These are phyloP conservation scores for Hydrotaea cyrtoneurina DNA, from an alignment of 2,888 invertebrate genomes.

Conservation along the genomic window DNA sequence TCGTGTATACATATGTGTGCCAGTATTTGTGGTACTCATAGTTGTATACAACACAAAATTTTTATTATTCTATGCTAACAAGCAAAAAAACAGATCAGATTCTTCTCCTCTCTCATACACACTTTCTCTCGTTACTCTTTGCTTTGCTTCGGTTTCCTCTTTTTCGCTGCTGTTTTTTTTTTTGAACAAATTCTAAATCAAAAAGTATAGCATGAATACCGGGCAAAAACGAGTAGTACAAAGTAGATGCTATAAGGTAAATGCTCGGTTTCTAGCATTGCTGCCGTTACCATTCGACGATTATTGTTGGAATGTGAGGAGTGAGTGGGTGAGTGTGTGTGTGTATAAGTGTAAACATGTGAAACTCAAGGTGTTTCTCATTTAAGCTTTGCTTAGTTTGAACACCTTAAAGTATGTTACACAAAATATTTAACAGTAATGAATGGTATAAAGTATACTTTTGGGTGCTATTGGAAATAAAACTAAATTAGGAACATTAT, in stretches of 20 bases:
- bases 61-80: slow-evolving; percentile 61
- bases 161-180: background rate
- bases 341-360: slow-evolving; percentile 4
- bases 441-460: slow-evolving; percentile 31
- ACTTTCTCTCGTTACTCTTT: background rate
- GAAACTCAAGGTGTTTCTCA: slow-evolving; percentile 48
- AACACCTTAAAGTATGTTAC: slow-evolving; percentile 52
- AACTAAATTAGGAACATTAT: background rate
- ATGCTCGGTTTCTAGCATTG: background rate
- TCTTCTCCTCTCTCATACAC: background rate
- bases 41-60: slow-evolving; percentile 43
- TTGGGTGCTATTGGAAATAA: background rate
- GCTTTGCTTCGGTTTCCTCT: background rate
- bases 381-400: background rate
- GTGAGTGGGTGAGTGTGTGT: background rate
- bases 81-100: slow-evolving; percentile 57
- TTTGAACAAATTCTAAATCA: slow-evolving; percentile 43
- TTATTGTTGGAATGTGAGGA: background rate
- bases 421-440: slow-evolving; percentile 47
- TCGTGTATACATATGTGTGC: background rate
- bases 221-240: background rate
- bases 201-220: background rate
- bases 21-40: slow-evolving; percentile 34
- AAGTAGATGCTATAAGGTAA: background rate
- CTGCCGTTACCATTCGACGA: background rate